These are phyloP conservation scores for Rallus crepitans DNA, from an alignment of 2,797 vertebrate genomes.

Conservation along the genomic window DNA sequence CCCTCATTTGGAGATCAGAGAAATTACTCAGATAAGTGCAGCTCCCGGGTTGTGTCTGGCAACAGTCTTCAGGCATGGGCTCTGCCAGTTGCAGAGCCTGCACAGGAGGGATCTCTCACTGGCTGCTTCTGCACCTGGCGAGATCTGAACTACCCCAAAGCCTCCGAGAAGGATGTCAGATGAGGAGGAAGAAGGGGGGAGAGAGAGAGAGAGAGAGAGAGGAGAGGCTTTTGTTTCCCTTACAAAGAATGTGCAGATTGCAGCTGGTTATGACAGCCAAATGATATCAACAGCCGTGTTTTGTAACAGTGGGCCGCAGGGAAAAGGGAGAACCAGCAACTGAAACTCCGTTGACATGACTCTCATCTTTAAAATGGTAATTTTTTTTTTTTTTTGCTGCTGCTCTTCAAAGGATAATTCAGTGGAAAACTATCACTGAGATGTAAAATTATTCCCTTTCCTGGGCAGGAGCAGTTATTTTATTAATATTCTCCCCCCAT, in stretches of 20 bases:
- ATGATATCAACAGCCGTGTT: background rate
- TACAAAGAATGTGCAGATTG: slow-evolving; percentile 8
- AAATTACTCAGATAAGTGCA: slow-evolving; percentile 2
- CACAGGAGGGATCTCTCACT: slow-evolving; percentile 25
- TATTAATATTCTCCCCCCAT: background rate
- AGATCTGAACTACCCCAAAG: slow-evolving; percentile 48
- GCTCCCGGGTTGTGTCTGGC: slow-evolving; percentile 44
- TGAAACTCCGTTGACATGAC: background rate
- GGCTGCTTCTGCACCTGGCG: slow-evolving; percentile 5
- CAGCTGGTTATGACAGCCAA: background rate
- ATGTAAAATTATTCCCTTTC: slow-evolving; percentile 37
- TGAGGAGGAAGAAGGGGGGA: background rate
- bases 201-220: no score
- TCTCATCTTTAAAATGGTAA: slow-evolving; percentile 25
- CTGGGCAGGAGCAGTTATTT: slow-evolving; percentile 22
- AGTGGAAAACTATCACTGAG: slow-evolving; percentile 13
- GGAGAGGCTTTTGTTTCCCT: slow-evolving; percentile 16
- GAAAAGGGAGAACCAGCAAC: background rate
- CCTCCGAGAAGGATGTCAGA: slow-evolving; percentile 41
- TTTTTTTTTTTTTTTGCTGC: background rate
- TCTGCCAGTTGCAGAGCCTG: slow-evolving; percentile 33
- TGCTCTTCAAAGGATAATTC: slow-evolving; percentile 35
- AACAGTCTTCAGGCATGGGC: background rate
- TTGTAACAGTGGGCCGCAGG: background rate
- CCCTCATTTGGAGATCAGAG: slow-evolving; percentile 28